A percentile compares a stretch with the other conserved stretches of the same genome.
Evolutionary conservation across 2,888 invertebrate species (phyloP).

Genomic region (Troglohyphantes excavatus): DNA sequence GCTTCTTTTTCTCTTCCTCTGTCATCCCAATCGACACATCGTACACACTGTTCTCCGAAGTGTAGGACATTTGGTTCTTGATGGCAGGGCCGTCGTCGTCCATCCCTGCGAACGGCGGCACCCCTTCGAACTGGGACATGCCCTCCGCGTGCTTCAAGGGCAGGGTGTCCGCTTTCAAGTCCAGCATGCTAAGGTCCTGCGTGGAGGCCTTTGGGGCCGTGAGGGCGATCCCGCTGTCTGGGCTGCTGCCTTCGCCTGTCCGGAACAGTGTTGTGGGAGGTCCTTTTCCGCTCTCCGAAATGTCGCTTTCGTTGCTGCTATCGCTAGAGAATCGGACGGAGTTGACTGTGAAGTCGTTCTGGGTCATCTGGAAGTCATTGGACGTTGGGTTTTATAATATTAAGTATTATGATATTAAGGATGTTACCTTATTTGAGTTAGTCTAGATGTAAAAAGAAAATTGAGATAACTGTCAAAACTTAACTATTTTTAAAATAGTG

Average conservation of each 20-base stretch:
- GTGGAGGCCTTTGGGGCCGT: not conserved
- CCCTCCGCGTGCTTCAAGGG: not conserved
- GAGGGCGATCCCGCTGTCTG: constrained; percentile 8
- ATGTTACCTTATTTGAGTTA: too few species aligned
- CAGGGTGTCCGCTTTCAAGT: not conserved
- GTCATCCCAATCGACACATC: constrained; percentile 12
- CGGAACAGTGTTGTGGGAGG: not conserved
- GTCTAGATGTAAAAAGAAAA: too few species aligned
- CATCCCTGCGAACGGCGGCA: not conserved
- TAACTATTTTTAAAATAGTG: too few species aligned
- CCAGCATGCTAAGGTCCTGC: not conserved
- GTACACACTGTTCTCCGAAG: constrained; percentile 14
- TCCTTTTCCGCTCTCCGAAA: constrained; percentile 20
- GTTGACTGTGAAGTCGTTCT: not conserved
- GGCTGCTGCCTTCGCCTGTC: not conserved
- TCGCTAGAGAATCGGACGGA: not conserved
- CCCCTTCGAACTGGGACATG: not conserved
- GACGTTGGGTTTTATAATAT: too few species aligned
- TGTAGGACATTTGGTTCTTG: not conserved
- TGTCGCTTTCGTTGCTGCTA: not conserved
- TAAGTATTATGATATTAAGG: too few species aligned
- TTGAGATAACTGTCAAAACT: too few species aligned
- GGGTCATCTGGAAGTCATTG: not conserved
- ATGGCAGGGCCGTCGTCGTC: not conserved
- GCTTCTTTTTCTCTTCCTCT: constrained; percentile 13